Percentiles rank a stretch among this genome's conserved stretches.
These are phyloP conservation scores for Drosophila anomelani DNA, from an alignment of 2,888 invertebrate genomes.

Conservation along the genomic window DNA sequence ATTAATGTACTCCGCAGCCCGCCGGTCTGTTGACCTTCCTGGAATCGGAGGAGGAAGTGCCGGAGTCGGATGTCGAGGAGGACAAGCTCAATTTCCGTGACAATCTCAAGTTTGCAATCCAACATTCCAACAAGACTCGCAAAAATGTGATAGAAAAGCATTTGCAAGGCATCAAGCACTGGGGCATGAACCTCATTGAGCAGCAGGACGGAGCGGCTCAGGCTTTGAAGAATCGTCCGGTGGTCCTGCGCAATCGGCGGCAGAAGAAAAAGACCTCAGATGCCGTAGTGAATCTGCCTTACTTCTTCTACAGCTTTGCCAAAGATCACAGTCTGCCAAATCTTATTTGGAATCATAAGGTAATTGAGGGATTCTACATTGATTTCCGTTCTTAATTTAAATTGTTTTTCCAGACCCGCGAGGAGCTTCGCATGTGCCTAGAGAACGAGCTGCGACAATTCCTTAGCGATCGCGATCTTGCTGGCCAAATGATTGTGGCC, in stretches of 20 bases:
- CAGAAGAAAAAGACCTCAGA: constrained; percentile 85
- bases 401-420: constrained; percentile 90
- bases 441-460: constrained; percentile 97
- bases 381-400: not conserved
- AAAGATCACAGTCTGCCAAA: constrained; percentile 97
- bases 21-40: constrained; percentile 95
- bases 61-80: constrained; percentile 87
- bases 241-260: constrained; percentile 95
- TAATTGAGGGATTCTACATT: constrained; percentile 76
- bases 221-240: constrained; percentile 89
- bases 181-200: constrained; percentile 86
- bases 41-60: constrained; percentile 93
- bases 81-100: constrained; percentile 93
- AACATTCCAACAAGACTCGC: constrained; percentile 89
- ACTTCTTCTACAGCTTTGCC: constrained; percentile 98
- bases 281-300: constrained; percentile 86
- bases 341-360: constrained; percentile 99
- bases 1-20: constrained; percentile 87
- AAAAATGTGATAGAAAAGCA: constrained; percentile 93
- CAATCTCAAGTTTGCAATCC: constrained; percentile 97
- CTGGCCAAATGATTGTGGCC: constrained; percentile 91
- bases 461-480: constrained; percentile 94
- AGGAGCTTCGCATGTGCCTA: constrained; percentile 95
- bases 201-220: constrained; percentile 83
- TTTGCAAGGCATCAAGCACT: constrained; percentile 88